Conservation (phyloP, 2,113 vertebrate species). For the Cebidichthys violaceus region DNA sequence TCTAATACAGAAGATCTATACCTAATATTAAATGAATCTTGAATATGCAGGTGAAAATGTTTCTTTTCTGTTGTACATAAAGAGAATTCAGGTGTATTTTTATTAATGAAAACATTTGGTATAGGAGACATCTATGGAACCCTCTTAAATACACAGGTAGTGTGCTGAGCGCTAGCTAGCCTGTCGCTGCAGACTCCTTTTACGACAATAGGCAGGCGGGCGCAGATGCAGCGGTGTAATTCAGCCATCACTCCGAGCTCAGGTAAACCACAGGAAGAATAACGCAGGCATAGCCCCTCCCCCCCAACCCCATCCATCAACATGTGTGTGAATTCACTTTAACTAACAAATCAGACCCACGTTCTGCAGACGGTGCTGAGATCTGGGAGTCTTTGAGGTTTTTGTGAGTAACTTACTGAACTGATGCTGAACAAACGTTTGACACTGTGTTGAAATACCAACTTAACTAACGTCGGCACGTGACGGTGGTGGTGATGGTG, state of each 20-base stretch:
- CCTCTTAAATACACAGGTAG: conserved; percentile 75
- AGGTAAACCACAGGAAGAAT: conserved; percentile 79
- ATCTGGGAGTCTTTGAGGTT: conserved; percentile 34
- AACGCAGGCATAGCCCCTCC: conserved; percentile 56
- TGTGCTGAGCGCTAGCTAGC: conserved; percentile 71
- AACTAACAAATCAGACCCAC: conserved; percentile 57
- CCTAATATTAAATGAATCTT: conserved; percentile 88
- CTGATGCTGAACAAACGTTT: conserved; percentile 62
- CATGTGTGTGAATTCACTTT: conserved; percentile 58
- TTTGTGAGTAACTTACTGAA: conserved; percentile 56
- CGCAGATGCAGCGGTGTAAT: conserved; percentile 55
- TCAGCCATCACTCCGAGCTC: conserved; percentile 80
- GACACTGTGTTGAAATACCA: conserved; percentile 76
- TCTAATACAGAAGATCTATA: conserved; percentile 90
- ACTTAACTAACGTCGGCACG: conserved; percentile 47
- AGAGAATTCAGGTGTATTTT: conserved; percentile 84
- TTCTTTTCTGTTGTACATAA: conserved; percentile 81
- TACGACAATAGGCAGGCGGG: conserved; percentile 46
- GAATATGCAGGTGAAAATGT: conserved; percentile 86
- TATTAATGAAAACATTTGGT: conserved; percentile 76
- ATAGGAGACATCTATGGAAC: conserved; percentile 70
- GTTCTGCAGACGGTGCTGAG: conserved; percentile 54
- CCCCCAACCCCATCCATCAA: conserved; percentile 30
- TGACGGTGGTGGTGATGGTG: conserved; percentile 14
- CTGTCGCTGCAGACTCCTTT: conserved; percentile 66